Percentiles rank a stretch among this genome's conserved stretches.
Conservation (phyloP, 2,797 vertebrate species). For the Borostomias antarcticus region DNA sequence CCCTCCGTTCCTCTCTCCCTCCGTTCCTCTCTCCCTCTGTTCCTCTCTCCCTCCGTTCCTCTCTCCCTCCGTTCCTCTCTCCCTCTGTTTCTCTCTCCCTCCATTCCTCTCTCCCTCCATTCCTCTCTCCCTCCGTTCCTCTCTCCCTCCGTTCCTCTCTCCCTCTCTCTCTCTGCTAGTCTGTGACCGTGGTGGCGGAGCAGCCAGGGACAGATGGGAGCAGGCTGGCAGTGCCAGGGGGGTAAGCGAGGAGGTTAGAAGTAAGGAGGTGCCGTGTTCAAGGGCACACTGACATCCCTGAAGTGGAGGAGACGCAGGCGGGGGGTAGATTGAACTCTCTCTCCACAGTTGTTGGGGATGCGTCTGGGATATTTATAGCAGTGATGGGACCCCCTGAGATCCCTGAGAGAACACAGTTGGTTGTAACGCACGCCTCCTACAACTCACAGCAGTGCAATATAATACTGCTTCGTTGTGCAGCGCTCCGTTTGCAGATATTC, state of each 20-base stretch:
- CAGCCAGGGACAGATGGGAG: conserved; percentile 78
- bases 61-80: conserved; percentile 1
- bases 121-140: neutral
- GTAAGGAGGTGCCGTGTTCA: conserved; percentile 58
- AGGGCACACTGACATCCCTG: conserved; percentile 53
- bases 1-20: too few species aligned
- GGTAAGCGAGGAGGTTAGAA: conserved; percentile 63
- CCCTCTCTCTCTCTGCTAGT: conserved; percentile 42
- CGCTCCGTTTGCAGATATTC: neutral
- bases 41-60: neutral
- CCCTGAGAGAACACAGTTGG: neutral
- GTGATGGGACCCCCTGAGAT: conserved; percentile 10
- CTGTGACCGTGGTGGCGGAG: conserved; percentile 58
- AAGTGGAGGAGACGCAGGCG: conserved; percentile 26
- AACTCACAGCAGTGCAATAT: neutral
- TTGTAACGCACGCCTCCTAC: too few species aligned
- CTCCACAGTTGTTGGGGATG: conserved; percentile 12
- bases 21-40: neutral
- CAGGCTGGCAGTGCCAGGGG: conserved; percentile 72
- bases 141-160: neutral
- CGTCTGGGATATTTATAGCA: conserved; percentile 40
- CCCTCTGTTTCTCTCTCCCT: conserved; percentile 29
- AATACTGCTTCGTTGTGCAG: neutral
- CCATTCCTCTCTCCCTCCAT: neutral
- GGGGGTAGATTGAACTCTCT: conserved; percentile 12